These are phyloP conservation scores for Malurus leucopterus DNA, from an alignment of 2,797 vertebrate genomes.

Conservation along the genomic window DNA sequence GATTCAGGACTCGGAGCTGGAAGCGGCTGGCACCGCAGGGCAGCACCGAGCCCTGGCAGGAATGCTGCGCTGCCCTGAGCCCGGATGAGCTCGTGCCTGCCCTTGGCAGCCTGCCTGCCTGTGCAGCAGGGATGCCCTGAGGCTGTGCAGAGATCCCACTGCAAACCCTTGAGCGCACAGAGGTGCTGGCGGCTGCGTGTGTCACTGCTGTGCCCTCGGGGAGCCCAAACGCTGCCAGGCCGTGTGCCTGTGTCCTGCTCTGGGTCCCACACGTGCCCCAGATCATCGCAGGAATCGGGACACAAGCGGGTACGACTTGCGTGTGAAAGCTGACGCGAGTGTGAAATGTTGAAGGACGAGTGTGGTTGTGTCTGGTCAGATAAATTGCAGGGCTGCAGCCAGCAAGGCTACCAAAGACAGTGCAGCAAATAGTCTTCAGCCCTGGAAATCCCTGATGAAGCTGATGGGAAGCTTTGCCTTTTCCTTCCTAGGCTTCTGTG, in stretches of 20 bases:
- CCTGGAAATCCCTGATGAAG: not conserved
- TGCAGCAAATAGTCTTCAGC: not conserved
- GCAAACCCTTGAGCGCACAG: not conserved
- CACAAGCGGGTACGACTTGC: accelerated
- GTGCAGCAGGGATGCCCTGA: not conserved
- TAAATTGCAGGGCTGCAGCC: not conserved
- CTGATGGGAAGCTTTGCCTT: not conserved
- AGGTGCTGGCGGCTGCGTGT: not conserved
- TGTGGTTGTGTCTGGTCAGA: not conserved
- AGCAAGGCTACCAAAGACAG: not conserved
- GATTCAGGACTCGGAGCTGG: not conserved
- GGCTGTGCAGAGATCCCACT: not conserved
- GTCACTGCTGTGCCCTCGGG: accelerated
- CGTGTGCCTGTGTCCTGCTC: not conserved
- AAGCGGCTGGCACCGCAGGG: not conserved
- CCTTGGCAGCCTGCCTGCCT: slow-evolving; percentile 15
- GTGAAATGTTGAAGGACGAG: not conserved
- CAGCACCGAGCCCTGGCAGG: not conserved
- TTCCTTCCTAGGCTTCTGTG: accelerated
- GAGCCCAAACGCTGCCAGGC: not conserved
- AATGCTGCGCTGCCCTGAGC: not conserved
- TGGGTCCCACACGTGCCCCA: accelerated
- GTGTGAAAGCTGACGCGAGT: not conserved
- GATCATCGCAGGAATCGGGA: not conserved
- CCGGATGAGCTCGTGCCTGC: not conserved